Evolutionary conservation across 2,113 vertebrate species (phyloP).

Genomic region (Acrocephalus kingi): DNA sequence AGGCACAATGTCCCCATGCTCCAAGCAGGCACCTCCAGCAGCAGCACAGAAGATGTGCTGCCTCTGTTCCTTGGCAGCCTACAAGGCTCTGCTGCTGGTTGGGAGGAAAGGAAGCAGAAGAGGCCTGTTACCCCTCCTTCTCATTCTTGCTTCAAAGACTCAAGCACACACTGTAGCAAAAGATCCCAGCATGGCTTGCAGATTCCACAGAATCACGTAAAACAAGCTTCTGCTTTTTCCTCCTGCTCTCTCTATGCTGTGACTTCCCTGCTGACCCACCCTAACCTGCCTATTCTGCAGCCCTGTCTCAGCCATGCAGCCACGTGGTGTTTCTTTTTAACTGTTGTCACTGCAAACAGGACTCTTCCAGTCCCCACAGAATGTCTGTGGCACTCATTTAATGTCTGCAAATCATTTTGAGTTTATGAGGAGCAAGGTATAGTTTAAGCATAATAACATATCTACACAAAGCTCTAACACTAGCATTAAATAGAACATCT

Average conservation of each 20-base stretch:
- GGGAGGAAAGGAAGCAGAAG: neutral
- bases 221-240: neutral
- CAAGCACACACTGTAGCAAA: neutral
- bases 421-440: neutral
- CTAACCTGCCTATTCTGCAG: neutral
- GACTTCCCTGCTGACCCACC: neutral
- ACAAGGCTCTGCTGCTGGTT: neutral
- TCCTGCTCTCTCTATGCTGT: fast-evolving
- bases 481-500: too few species aligned
- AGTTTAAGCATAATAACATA: neutral
- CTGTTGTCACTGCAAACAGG: neutral
- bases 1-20: neutral
- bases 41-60: neutral
- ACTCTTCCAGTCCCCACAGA: neutral
- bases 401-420: neutral
- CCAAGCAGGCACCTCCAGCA: neutral
- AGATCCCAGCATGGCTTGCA: neutral
- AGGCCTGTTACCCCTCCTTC: neutral
- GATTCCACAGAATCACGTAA: neutral
- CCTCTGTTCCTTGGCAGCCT: neutral
- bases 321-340: neutral
- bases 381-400: neutral
- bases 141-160: neutral
- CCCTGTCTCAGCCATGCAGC: neutral
- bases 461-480: neutral